Evolutionary conservation across 2,113 vertebrate species (phyloP), one percentile per base, ranked within the genome.

Genomic region (Cairina moschata): DNA sequence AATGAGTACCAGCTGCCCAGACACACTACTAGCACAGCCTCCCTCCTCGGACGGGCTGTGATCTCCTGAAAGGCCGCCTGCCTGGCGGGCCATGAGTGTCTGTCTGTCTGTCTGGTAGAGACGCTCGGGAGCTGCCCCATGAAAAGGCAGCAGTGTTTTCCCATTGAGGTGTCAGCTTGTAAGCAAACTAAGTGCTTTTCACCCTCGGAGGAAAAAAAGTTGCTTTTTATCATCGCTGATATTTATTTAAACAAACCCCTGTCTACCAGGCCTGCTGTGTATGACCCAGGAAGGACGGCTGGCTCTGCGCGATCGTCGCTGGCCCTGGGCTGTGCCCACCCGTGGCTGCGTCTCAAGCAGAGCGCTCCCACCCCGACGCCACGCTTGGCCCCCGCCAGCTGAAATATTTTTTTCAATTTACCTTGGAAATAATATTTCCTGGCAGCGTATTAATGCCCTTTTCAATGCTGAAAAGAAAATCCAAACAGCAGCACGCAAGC

Each of bases 1-100:
- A 98, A 98, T 96, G 97, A 98, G 95, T 97, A 98, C 95, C 98
- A 98, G 98, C 98, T 98, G 98, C 91, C 77, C 40, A 8, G 97
- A 44, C 89, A 89, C 91, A n/a, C 75, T 88, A 83, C 3, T 69
- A 52, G 48, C 4, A 13, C 92, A 75, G 90, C 88, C 86, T 91
- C 85, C 88, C 93, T 95, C 79, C 95, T 81, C 25, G 71, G 85
- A 90, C 4, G 40, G 95, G 82, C 93, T 91, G 81, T 11, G 17
- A 46, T 88, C 92, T 86, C 88, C 10, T 31, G 96, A 93, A 80
- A 87, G 73, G 26, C 4, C 50, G 84, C 77, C 1, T 17, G 65
- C 77, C 90, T 86, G 69, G 92, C 46, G 29, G 84, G 67, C 86
- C 4, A 6, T 16, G 22, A 67, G 81, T 23, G 73, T 26, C 25